Percentiles rank a stretch among this genome's conserved stretches.
Evolutionary conservation across 2,888 invertebrate species (phyloP).

Genomic region (Hanleya hanleyi): DNA sequence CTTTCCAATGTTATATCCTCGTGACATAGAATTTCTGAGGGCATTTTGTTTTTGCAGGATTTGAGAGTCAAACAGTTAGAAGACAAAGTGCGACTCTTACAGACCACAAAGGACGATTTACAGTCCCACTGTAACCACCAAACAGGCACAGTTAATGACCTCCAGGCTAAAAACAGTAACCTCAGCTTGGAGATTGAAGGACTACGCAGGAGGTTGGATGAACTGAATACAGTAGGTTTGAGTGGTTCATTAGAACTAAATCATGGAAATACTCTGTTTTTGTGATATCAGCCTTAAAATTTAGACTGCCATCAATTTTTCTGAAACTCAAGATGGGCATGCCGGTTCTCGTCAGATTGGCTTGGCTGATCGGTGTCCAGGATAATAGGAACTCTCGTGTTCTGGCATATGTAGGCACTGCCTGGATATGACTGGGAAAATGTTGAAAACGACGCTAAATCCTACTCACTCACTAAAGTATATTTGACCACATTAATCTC

Average conservation of each 20-base stretch:
- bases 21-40: too few species aligned
- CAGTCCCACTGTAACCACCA: constrained; percentile 65
- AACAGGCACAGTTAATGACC: constrained; percentile 57
- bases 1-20: too few species aligned
- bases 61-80: constrained; percentile 65
- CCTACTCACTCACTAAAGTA: too few species aligned
- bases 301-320: too few species aligned
- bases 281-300: not conserved
- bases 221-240: constrained; percentile 65
- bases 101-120: constrained; percentile 67
- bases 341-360: too few species aligned
- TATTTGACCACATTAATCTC: too few species aligned
- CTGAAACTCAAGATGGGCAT: not conserved
- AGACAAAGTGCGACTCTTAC: constrained; percentile 65
- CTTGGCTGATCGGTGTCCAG: too few species aligned
- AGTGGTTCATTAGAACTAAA: constrained; percentile 13
- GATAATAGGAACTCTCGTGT: too few species aligned
- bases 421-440: too few species aligned
- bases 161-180: constrained; percentile 67
- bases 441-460: too few species aligned
- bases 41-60: constrained; percentile 54
- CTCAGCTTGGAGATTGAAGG: constrained; percentile 67
- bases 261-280: too few species aligned
- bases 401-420: too few species aligned
- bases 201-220: constrained; percentile 61